These are phyloP conservation scores for Anarrhichthys ocellatus DNA, from an alignment of 2,113 vertebrate species.

Conservation along the genomic window DNA sequence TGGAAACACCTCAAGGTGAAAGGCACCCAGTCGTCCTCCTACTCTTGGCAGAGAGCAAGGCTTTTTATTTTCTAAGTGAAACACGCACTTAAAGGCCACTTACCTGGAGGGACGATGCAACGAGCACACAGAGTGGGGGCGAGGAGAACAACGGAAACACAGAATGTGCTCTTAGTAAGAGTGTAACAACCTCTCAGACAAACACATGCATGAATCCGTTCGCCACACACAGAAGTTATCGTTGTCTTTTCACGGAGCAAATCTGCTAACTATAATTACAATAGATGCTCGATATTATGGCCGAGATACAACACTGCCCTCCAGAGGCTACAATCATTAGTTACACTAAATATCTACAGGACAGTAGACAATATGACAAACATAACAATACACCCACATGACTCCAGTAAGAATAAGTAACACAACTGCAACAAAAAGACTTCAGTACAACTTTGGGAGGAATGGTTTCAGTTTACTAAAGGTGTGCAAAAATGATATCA, in stretches of 20 bases:
- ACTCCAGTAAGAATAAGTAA: not conserved
- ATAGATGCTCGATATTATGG: not conserved
- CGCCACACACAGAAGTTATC: not conserved
- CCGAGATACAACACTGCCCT: slow-evolving; percentile 68
- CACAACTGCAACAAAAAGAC: not conserved
- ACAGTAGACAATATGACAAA: not conserved
- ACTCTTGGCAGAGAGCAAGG: slow-evolving; percentile 19
- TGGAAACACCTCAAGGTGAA: slow-evolving; percentile 54
- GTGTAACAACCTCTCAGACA: not conserved
- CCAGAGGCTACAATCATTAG: slow-evolving; percentile 35
- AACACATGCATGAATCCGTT: not conserved
- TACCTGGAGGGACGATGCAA: slow-evolving; percentile 45
- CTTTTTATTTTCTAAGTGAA: slow-evolving; percentile 47
- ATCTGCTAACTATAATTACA: not conserved
- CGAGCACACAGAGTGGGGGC: not conserved
- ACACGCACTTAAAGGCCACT: slow-evolving; percentile 42
- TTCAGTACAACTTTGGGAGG: not conserved
- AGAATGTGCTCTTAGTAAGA: not conserved
- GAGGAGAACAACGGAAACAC: not conserved
- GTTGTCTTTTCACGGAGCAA: slow-evolving; percentile 3
- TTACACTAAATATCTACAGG: slow-evolving; percentile 24
- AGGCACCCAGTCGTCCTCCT: slow-evolving; percentile 43
- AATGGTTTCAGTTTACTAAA: not conserved
- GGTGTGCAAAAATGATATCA: not conserved
- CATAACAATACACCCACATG: not conserved